phyloP scores from a whole-genome alignment of 2,888 invertebrate genomes.

The Drosophila birchii region DNA sequence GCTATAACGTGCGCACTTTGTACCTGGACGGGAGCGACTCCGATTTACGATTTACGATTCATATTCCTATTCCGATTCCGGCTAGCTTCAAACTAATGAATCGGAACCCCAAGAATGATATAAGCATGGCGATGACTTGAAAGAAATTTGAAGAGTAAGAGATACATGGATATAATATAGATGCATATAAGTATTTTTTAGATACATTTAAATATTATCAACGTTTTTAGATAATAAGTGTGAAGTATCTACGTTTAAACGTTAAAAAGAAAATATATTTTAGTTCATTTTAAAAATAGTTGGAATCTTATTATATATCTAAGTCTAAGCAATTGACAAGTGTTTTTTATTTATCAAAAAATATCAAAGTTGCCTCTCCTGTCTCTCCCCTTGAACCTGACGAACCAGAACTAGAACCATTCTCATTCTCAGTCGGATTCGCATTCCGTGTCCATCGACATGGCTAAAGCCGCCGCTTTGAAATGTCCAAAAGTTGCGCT shows the following conservation, averaged over 20 bases:
- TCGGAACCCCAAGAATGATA: conserved; percentile 33
- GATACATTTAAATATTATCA: not conserved
- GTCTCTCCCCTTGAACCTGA: conserved; percentile 23
- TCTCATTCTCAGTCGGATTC: conserved; percentile 41
- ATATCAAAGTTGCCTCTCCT: not conserved
- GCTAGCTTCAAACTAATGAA: conserved; percentile 18
- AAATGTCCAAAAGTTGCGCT: conserved; percentile 68
- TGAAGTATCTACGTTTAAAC: not conserved
- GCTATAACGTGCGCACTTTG: conserved; percentile 38
- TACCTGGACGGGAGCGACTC: conserved; percentile 25
- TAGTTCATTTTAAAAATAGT: not conserved
- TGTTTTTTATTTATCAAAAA: conserved; percentile 13
- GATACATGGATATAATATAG: too few relatives aligned
- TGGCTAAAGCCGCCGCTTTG: conserved; percentile 5
- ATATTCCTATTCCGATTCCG: conserved; percentile 5
- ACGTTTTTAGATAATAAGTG: not conserved
- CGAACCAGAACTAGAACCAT: conserved; percentile 60
- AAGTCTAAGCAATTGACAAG: conserved; percentile 35
- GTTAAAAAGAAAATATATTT: too few relatives aligned
- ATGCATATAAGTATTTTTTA: too few relatives aligned
- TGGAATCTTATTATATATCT: not conserved
- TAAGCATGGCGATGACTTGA: conserved; percentile 18
- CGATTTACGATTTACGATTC: conserved; percentile 11
- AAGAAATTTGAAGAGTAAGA: not conserved
- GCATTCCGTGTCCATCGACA: conserved; percentile 24